These are phyloP conservation scores for Aphelocoma coerulescens DNA, from an alignment of 2,113 vertebrate species.

Conservation along the genomic window DNA sequence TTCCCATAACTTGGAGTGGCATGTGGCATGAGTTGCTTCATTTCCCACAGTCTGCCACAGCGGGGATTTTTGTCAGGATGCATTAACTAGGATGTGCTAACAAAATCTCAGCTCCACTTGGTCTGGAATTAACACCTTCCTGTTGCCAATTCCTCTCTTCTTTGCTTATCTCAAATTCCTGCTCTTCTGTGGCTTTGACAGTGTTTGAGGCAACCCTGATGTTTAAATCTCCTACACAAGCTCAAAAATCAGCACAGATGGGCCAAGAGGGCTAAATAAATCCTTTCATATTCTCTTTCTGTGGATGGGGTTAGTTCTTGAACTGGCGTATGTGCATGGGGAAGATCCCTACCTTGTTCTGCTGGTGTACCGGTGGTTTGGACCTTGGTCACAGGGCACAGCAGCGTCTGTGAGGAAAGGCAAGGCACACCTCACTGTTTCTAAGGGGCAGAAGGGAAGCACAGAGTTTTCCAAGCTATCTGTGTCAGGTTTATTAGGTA, in stretches of 20 bases:
- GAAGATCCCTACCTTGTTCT: not conserved
- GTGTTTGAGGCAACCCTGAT: not conserved
- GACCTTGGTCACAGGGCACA: accelerated
- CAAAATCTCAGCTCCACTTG: not conserved
- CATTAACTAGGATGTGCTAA: not conserved
- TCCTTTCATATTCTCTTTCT: not conserved
- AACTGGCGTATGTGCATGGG: not conserved
- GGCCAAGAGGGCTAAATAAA: not conserved
- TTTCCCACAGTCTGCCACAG: not conserved
- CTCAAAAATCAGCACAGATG: not conserved
- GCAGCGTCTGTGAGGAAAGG: not conserved
- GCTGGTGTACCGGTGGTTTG: not conserved
- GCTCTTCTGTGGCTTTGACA: not conserved
- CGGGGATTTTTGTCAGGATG: not conserved
- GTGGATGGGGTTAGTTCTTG: not conserved
- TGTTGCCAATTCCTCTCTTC: not conserved
- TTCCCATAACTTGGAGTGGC: not conserved
- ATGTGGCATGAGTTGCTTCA: not conserved
- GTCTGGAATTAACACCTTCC: not conserved
- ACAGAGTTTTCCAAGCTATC: not conserved
- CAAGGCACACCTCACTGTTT: not conserved
- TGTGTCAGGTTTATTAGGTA: not conserved
- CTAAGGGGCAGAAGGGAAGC: not conserved
- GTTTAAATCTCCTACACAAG: not conserved
- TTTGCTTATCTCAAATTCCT: not conserved